Evolutionary conservation across 2,797 vertebrate genomes (phyloP), one percentile per base, ranked within the genome.

Genomic region (Chanos chanos): DNA sequence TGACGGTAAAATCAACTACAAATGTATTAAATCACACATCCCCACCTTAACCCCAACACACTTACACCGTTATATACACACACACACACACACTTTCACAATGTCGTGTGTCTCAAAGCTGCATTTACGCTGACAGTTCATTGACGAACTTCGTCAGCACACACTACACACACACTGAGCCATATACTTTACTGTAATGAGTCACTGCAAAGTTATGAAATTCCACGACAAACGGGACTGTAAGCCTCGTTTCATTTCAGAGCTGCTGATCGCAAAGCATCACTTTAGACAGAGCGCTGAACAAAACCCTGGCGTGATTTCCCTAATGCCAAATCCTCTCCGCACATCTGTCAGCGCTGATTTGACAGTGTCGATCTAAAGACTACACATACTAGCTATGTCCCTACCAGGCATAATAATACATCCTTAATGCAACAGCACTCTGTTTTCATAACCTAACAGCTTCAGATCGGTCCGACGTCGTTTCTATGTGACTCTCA

Each of bases 11-110:
- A 16, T 16, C 37, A 40, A 5, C 16, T 13, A 16, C 5, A 13
- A 37, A 39, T 1, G 34, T 63, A 43, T 70, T 30, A 57, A 13
- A 67, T 70, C 51, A 18, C 28, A 50, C 45, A n/a, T 44, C 65
- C 53, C 40, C 61, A 40, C 30, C 60, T 30, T 52, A 4, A 31
- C 12, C 72, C 72, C 69, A 81, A 81, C 75, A 80, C 80, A 71
- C 15, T 68, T 51, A 34, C 62, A 31, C 33, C 63, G 43, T 61
- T 27, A 64, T 56, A 13, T 57, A 64, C 66, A 58, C 60, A 64
- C 61, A 62, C 66, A 18, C 28, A n/a, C 33, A 49, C 34, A 40
- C 36, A 51, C 19, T 24, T 4, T 8, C 40, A 37, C 9, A 16
- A 2, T n/a, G n/a, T n/a, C n/a, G n/a, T n/a, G n/a, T n/a, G n/a